A percentile compares a stretch with the other conserved stretches of the same genome.
Evolutionary conservation across 2,888 invertebrate genomes (phyloP).

Genomic region (Smittia sp.): DNA sequence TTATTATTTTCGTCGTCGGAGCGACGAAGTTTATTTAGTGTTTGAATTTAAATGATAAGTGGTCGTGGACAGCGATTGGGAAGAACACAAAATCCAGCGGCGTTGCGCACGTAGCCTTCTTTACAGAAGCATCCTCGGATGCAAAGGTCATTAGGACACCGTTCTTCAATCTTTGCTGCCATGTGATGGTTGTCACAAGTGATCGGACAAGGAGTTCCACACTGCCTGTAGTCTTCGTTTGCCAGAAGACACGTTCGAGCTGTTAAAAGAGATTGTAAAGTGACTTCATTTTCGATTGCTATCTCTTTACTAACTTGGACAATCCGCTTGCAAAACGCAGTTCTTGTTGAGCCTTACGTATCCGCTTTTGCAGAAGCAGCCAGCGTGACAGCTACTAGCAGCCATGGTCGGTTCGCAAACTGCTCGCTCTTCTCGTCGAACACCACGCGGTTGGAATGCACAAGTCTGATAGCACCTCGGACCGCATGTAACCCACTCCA

Average conservation of each 20-base stretch:
- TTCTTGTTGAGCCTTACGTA: conserved; percentile 29
- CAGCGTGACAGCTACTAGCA: conserved; percentile 3
- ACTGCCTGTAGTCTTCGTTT: conserved; percentile 14
- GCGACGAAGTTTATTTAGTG: not conserved
- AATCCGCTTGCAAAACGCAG: conserved; percentile 13
- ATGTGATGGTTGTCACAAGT: conserved; percentile 19
- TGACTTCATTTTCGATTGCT: not conserved
- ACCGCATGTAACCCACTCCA: conserved; percentile 13
- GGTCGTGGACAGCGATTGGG: conserved; percentile 35
- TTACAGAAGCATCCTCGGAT: conserved; percentile 56
- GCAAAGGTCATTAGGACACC: conserved; percentile 51
- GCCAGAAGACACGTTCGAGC: not conserved
- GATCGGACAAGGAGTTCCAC: conserved; percentile 31
- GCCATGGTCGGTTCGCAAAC: conserved; percentile 11
- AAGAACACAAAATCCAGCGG: conserved; percentile 53
- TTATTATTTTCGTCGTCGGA: not conserved
- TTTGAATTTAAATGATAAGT: not conserved
- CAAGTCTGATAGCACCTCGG: conserved; percentile 34
- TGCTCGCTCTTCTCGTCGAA: not conserved
- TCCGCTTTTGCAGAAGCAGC: conserved; percentile 29
- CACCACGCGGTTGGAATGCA: conserved; percentile 3
- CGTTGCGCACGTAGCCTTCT: conserved; percentile 52
- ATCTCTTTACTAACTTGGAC: conserved; percentile 30
- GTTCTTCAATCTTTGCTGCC: conserved; percentile 43
- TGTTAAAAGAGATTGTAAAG: not conserved